These are phyloP conservation scores for Morinoia aosen DNA, from an alignment of 2,888 invertebrate species.

Conservation along the genomic window DNA sequence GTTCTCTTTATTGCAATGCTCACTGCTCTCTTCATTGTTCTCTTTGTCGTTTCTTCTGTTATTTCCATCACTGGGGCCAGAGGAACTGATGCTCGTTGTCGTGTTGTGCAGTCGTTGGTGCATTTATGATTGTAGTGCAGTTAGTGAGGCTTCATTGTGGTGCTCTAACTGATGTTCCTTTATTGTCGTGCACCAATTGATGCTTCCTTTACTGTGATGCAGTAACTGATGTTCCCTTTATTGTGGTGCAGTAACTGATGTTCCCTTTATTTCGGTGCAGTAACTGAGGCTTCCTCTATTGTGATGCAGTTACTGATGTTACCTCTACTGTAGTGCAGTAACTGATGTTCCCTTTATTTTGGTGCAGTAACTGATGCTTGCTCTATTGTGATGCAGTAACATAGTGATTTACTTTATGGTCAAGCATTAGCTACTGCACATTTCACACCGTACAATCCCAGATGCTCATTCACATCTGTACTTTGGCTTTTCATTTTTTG, in stretches of 20 bases:
- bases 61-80: no score
- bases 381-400: neutral
- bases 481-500: neutral
- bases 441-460: neutral
- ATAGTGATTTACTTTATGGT: neutral
- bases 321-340: no score
- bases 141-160: no score
- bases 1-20: neutral
- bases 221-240: neutral
- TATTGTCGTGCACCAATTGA: no score
- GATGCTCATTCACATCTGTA: neutral
- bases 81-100: no score
- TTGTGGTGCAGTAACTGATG: neutral
- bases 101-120: no score
- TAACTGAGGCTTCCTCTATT: neutral
- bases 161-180: no score
- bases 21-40: no score
- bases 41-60: no score
- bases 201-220: neutral
- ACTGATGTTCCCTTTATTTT: neutral
- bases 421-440: neutral
- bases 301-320: neutral
- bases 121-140: no score
- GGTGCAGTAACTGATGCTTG: neutral
- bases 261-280: neutral